Conservation (phyloP, 2,797 vertebrate species). For the Apodemus agrarius region DNA sequence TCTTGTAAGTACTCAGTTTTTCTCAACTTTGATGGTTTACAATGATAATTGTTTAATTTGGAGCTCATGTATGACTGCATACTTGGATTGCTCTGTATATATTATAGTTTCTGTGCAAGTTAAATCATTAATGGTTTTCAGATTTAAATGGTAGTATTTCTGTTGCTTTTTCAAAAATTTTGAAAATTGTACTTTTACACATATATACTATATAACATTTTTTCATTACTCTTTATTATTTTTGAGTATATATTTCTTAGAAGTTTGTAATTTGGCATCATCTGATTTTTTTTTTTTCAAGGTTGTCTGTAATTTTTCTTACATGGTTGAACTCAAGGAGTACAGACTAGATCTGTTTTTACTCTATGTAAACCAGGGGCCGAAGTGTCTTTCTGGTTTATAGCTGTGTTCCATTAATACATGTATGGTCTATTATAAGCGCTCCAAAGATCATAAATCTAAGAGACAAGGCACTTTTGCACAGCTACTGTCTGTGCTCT, state of each 20-base stretch:
- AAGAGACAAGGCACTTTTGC: background rate
- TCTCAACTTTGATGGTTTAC: background rate
- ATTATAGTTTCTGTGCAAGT: background rate
- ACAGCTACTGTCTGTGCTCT: background rate
- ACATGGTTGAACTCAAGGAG: background rate
- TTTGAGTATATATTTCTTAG: constrained; percentile 29
- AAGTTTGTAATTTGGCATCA: constrained; percentile 42
- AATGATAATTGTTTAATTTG: constrained; percentile 4
- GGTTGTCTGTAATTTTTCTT: background rate
- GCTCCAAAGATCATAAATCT: background rate
- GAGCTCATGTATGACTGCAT: background rate
- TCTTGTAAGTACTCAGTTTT: constrained; percentile 2
- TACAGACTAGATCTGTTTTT: background rate
- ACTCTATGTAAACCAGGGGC: background rate
- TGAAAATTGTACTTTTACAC: background rate
- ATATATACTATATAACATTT: background rate
- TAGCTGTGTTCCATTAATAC: constrained; percentile 25
- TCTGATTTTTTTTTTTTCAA: background rate
- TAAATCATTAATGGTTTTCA: constrained; percentile 1
- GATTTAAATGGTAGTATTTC: constrained; percentile 46
- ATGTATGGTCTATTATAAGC: background rate
- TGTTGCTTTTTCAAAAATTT: constrained; percentile 33
- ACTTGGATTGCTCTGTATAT: background rate
- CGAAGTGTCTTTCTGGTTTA: background rate
- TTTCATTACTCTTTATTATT: background rate